These are phyloP conservation scores for Lithobates pipiens DNA, from an alignment of 2,797 vertebrate genomes.

Conservation along the genomic window DNA sequence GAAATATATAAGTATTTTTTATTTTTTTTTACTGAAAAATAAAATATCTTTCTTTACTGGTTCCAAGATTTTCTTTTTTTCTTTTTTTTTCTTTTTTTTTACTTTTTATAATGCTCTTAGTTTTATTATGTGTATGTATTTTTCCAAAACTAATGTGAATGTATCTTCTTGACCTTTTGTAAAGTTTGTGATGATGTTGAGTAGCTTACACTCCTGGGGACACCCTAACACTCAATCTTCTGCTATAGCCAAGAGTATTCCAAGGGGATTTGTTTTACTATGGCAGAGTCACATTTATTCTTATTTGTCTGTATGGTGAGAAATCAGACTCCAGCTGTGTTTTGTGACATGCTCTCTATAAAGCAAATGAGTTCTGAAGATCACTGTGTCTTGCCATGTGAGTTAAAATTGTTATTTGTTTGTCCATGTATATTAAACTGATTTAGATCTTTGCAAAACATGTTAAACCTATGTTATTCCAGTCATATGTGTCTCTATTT, in stretches of 20 bases:
- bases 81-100: not conserved
- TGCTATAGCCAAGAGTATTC: too few species aligned
- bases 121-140: not conserved
- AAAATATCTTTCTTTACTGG: not conserved
- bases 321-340: slow-evolving; percentile 36
- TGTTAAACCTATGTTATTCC: too few species aligned
- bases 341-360: slow-evolving; percentile 43
- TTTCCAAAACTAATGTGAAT: too few species aligned
- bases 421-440: not conserved
- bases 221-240: too few species aligned
- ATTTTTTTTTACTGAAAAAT: too few species aligned
- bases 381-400: slow-evolving; percentile 31
- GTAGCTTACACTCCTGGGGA: too few species aligned
- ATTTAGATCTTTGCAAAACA: not conserved
- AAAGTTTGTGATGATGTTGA: too few species aligned
- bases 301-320: not conserved
- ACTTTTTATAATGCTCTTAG: not conserved
- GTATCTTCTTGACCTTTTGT: not conserved
- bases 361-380: slow-evolving; percentile 46
- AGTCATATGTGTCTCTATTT: too few species aligned
- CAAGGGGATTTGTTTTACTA: not conserved
- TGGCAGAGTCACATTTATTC: slow-evolving; percentile 18
- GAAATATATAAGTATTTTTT: not conserved
- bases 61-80: not conserved
- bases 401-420: slow-evolving; percentile 24